Conservation (phyloP, 2,113 vertebrate species). For the Zingel zingel region DNA sequence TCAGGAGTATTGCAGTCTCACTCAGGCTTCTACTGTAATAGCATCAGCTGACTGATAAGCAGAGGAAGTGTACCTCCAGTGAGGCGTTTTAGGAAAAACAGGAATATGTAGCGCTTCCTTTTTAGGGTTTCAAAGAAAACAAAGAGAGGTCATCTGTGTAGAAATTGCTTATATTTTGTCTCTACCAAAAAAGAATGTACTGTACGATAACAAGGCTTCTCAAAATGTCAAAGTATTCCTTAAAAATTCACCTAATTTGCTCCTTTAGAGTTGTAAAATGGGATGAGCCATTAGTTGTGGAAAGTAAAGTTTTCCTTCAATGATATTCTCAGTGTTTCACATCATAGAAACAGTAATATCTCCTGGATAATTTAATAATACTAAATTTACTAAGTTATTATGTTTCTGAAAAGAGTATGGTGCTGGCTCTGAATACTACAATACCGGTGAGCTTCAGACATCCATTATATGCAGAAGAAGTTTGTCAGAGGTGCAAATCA, state of each 20-base stretch:
- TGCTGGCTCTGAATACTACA: neutral
- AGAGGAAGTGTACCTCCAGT: conserved; percentile 22
- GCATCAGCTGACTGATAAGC: conserved; percentile 47
- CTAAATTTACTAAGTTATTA: neutral
- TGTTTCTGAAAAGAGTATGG: neutral
- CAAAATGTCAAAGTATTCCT: neutral
- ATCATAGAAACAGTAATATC: neutral
- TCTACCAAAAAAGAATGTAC: neutral
- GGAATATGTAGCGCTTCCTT: conserved; percentile 32
- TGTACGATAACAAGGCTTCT: neutral
- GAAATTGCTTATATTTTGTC: neutral
- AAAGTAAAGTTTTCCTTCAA: neutral
- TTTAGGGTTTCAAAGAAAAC: conserved; percentile 28
- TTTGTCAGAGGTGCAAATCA: neutral
- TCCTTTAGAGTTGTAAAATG: neutral
- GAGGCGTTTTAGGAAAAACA: conserved; percentile 28
- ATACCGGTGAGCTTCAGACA: neutral
- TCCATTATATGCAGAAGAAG: neutral
- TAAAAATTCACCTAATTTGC: neutral
- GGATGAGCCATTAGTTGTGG: neutral
- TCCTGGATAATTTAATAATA: neutral
- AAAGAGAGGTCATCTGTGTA: neutral
- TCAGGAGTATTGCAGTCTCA: conserved; percentile 42
- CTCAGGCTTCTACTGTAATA: conserved; percentile 45
- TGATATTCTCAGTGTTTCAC: neutral